phyloP scores from a whole-genome alignment of 2,113 vertebrate species.

The Caranx ignobilis region DNA sequence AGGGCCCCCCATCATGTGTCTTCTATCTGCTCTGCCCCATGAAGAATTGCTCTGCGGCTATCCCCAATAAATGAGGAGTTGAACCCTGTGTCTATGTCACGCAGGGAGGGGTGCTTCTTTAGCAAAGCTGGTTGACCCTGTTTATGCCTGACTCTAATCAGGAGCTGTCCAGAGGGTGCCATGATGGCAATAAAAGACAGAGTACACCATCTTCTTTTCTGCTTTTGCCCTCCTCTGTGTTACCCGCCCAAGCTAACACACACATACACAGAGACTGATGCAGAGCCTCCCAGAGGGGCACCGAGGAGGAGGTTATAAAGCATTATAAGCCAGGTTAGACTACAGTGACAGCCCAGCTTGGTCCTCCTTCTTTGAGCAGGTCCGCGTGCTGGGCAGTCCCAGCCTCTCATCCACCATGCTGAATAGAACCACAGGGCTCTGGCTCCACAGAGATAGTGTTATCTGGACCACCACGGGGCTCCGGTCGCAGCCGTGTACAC shows the following conservation, averaged over 20 bases:
- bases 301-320: conserved; percentile 73
- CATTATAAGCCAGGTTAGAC: conserved; percentile 67
- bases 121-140: conserved; percentile 65
- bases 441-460: conserved; percentile 82
- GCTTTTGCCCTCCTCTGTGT: conserved; percentile 27
- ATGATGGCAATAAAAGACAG: conserved; percentile 75
- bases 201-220: conserved; percentile 53
- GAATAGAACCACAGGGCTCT: conserved; percentile 80
- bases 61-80: conserved; percentile 62
- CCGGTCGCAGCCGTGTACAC: conserved; percentile 67
- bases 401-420: conserved; percentile 64
- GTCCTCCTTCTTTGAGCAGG: conserved; percentile 71
- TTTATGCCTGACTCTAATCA: conserved; percentile 78
- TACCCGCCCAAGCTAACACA: conserved; percentile 22
- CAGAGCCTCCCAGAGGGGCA: conserved; percentile 51
- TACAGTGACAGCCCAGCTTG: conserved; percentile 68
- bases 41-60: conserved; percentile 58
- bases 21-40: conserved; percentile 55
- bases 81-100: conserved; percentile 62
- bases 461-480: conserved; percentile 76
- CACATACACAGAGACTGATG: conserved; percentile 18
- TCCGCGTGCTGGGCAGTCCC: conserved; percentile 78
- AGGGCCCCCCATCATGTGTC: conserved; percentile 65
- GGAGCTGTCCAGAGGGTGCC: conserved; percentile 72
- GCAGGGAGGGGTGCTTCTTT: conserved; percentile 60